phyloP scores from a whole-genome alignment of 2,888 invertebrate species.

The Coecobrya sp. region DNA sequence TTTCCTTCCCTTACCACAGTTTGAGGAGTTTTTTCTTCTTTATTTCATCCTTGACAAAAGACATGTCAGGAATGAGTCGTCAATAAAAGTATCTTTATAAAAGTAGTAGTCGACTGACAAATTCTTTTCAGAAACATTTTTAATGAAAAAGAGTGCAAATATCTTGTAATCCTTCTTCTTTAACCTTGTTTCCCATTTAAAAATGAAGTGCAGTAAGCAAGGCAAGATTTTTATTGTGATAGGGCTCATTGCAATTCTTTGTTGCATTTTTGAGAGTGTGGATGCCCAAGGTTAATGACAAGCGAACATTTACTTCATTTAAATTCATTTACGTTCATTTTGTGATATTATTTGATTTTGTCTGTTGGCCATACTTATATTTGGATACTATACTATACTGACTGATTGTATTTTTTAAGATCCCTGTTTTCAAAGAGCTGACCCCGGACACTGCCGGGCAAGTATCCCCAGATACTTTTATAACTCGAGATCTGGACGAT shows the following conservation, averaged over 20 bases:
- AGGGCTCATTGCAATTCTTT: not conserved
- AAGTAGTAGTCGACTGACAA: not conserved
- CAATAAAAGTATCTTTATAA: not conserved
- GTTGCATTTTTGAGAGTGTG: not conserved
- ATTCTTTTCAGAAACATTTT: not conserved
- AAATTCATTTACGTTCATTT: not conserved
- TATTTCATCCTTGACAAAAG: not conserved
- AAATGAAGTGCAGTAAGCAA: not conserved
- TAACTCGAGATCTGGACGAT: slow-evolving; percentile 83
- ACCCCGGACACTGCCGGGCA: slow-evolving; percentile 79
- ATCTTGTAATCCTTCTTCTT: not conserved
- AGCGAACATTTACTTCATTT: not conserved
- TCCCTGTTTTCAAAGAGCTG: slow-evolving; percentile 56
- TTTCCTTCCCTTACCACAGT: not conserved
- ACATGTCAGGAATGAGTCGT: not conserved
- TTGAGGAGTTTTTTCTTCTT: not conserved
- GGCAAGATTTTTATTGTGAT: not conserved
- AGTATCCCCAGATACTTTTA: slow-evolving; percentile 83
- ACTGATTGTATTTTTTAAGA: slow-evolving; percentile 18
- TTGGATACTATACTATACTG: too few relatives aligned
- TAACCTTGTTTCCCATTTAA: too few relatives aligned
- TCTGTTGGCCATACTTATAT: too few relatives aligned
- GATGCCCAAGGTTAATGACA: slow-evolving; percentile 1
- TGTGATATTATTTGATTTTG: not conserved
- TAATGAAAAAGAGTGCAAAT: not conserved